Conservation (phyloP, 2,113 vertebrate species). For the Platichthys stellatus region DNA sequence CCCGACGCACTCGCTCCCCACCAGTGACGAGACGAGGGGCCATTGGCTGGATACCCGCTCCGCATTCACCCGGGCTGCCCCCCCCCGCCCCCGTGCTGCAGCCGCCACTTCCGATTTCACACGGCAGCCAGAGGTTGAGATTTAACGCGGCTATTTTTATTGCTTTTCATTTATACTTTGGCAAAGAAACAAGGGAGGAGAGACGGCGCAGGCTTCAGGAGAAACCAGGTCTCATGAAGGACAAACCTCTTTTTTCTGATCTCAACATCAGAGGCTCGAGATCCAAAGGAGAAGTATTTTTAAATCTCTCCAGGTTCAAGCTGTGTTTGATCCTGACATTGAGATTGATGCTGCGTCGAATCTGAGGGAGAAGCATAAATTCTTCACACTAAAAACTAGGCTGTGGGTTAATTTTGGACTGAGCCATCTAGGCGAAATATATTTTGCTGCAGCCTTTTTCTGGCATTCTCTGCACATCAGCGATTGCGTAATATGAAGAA, state of each 20-base stretch:
- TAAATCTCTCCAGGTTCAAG: constrained; percentile 44
- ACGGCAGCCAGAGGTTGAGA: constrained; percentile 51
- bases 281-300: constrained; percentile 57
- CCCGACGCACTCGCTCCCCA: background rate
- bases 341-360: constrained; percentile 1
- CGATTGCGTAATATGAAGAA: constrained; percentile 44
- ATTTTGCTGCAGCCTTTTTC: constrained; percentile 47
- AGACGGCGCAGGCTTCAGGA: constrained; percentile 16
- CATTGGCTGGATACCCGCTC: constrained; percentile 1
- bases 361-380: constrained; percentile 23
- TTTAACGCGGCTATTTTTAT: constrained; percentile 56
- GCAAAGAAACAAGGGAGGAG: constrained; percentile 21
- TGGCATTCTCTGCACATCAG: constrained; percentile 36
- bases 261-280: constrained; percentile 55
- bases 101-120: constrained; percentile 13
- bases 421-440: constrained; percentile 5
- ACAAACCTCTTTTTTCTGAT: constrained; percentile 50
- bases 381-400: constrained; percentile 57
- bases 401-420: constrained; percentile 65
- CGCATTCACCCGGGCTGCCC: constrained; percentile 10
- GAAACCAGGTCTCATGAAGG: constrained; percentile 47
- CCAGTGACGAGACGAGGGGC: background rate
- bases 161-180: constrained; percentile 48
- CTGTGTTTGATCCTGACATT: constrained; percentile 10
- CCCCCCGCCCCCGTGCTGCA: constrained; percentile 18